Evolutionary conservation across 2,797 vertebrate species (phyloP).

Genomic region (Mallotus villosus): DNA sequence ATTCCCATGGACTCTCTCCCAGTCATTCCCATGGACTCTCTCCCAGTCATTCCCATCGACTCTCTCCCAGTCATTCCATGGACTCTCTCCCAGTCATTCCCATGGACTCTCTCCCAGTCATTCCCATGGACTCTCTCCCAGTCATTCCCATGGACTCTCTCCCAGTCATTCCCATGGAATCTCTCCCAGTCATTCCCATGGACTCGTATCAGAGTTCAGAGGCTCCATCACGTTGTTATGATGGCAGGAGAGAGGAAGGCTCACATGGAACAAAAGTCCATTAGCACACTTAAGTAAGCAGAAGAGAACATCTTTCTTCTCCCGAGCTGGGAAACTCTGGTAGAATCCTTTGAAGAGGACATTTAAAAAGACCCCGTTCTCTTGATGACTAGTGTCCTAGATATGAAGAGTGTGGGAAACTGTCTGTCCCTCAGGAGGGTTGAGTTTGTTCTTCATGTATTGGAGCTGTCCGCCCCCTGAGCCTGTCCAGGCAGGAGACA

Average conservation of each 20-base stretch:
- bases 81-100: too few relatives aligned
- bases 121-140: constrained; percentile 50
- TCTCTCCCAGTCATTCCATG: too few relatives aligned
- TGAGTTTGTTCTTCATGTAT: constrained; percentile 33
- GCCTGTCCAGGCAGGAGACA: neutral
- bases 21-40: constrained; percentile 48
- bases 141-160: constrained; percentile 46
- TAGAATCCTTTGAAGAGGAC: constrained; percentile 5
- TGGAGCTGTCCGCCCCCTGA: constrained; percentile 30
- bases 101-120: constrained; percentile 44
- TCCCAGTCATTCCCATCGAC: constrained; percentile 49
- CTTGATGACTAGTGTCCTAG: constrained; percentile 7
- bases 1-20: constrained; percentile 47
- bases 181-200: constrained; percentile 50
- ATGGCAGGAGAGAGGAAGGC: constrained; percentile 27
- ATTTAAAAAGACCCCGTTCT: neutral
- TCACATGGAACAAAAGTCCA: constrained; percentile 34
- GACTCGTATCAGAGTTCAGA: constrained; percentile 36
- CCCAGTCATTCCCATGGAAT: constrained; percentile 50
- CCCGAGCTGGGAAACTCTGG: constrained; percentile 4
- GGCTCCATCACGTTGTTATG: constrained; percentile 46
- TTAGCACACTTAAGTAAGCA: constrained; percentile 34
- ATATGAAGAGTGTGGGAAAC: constrained; percentile 9
- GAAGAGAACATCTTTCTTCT: constrained; percentile 29
- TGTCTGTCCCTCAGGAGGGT: constrained; percentile 12